Conservation (phyloP, 2,797 vertebrate genomes). For the Tadarida brasiliensis region DNA sequence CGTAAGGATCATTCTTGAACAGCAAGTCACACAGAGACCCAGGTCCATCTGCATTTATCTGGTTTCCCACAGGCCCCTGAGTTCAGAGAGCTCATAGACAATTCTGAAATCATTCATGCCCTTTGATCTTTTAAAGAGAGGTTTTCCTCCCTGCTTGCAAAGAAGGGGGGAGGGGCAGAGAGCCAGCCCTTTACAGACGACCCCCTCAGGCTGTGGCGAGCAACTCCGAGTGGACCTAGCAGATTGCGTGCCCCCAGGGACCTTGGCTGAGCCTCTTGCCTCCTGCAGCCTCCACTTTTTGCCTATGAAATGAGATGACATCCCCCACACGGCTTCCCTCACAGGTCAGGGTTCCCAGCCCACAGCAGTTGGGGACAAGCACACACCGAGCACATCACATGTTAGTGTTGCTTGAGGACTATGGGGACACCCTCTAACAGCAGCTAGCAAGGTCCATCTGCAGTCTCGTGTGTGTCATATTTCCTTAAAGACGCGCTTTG, state of each 20-base stretch:
- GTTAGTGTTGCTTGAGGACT: not conserved
- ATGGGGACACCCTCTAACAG: too few relatives aligned
- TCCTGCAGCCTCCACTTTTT: not conserved
- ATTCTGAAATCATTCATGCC: not conserved
- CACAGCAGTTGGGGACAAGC: not conserved
- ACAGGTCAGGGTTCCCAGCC: accelerated
- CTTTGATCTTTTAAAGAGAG: not conserved
- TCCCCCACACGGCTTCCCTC: not conserved
- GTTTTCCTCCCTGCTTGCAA: not conserved
- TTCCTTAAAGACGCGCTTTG: not conserved
- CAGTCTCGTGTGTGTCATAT: not conserved
- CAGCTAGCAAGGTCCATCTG: not conserved
- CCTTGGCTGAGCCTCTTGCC: accelerated
- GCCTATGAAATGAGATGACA: not conserved
- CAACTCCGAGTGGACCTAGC: accelerated
- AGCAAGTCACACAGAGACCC: not conserved
- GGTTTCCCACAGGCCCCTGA: not conserved
- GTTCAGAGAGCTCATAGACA: not conserved
- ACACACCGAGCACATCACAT: not conserved
- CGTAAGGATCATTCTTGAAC: not conserved
- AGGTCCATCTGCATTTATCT: not conserved
- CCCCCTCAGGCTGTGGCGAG: not conserved
- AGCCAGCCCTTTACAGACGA: too few relatives aligned
- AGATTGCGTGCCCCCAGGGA: too few relatives aligned
- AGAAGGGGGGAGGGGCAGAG: not conserved